Conservation (phyloP, 2,797 vertebrate species). For the Toxotes lorentzi region DNA sequence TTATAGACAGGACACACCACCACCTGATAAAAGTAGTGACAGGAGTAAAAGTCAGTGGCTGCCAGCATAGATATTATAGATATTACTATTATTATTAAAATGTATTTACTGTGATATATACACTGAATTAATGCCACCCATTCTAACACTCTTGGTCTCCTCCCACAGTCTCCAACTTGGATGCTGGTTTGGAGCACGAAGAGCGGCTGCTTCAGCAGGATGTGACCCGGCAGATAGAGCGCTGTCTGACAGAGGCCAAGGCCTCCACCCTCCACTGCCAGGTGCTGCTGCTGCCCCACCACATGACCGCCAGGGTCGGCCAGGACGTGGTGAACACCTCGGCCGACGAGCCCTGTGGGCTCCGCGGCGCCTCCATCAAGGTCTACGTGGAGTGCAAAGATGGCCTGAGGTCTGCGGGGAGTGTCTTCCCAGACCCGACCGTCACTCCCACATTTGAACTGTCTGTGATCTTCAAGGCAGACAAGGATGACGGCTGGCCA, state of each 20-base stretch:
- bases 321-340: conserved; percentile 77
- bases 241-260: conserved; percentile 83
- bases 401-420: conserved; percentile 70
- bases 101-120: neutral
- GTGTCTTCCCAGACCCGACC: conserved; percentile 65
- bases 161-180: conserved; percentile 61
- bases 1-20: neutral
- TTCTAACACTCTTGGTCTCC: neutral
- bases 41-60: neutral
- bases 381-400: conserved; percentile 78
- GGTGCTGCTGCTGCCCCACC: conserved; percentile 80
- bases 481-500: conserved; percentile 74
- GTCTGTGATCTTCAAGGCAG: conserved; percentile 78
- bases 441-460: conserved; percentile 86
- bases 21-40: neutral
- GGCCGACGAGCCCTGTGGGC: conserved; percentile 83
- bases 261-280: conserved; percentile 77
- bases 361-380: conserved; percentile 82
- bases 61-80: no score
- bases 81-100: neutral
- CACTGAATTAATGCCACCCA: no score
- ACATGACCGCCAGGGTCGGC: conserved; percentile 76
- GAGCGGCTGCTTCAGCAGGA: conserved; percentile 69
- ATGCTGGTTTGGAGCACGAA: conserved; percentile 64
- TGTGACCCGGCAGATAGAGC: conserved; percentile 77